Conservation (phyloP, 1,140 invertebrate species). For the Brachystomella parvula region DNA sequence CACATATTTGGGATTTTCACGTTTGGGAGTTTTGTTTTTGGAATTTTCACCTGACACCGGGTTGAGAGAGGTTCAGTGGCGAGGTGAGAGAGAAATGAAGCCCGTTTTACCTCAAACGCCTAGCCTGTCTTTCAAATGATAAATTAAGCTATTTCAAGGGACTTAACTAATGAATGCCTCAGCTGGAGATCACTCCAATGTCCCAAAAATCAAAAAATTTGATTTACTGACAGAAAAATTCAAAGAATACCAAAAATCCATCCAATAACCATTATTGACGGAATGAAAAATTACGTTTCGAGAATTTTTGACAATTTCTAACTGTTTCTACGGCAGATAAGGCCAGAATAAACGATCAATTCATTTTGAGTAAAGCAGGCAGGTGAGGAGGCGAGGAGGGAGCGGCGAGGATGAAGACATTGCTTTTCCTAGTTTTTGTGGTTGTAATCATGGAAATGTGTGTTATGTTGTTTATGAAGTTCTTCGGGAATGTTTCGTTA, state of each 20-base stretch:
- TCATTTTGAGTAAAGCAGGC: background rate
- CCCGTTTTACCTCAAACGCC: constrained; percentile 7
- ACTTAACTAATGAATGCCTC: constrained; percentile 6
- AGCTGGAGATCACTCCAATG: constrained; percentile 1
- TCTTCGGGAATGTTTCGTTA: background rate
- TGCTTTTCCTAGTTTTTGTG: background rate
- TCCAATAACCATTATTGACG: background rate
- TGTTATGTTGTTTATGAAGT: background rate
- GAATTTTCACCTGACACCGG: too few species aligned
- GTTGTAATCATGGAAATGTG: background rate
- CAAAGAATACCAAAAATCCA: too few species aligned
- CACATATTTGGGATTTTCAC: too few species aligned
- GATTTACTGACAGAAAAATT: too few species aligned
- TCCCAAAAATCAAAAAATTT: background rate
- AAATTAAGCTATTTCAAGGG: background rate
- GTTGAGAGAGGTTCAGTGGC: too few species aligned
- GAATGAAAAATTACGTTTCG: background rate
- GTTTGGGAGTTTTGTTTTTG: too few species aligned
- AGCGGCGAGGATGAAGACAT: background rate
- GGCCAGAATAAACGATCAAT: too few species aligned
- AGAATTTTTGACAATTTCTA: background rate
- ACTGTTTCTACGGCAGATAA: too few species aligned
- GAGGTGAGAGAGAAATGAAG: too few species aligned
- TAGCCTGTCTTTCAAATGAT: background rate
- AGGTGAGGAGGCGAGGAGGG: background rate